phyloP scores from a whole-genome alignment of 2,797 vertebrate genomes.

The Nasua narica region DNA sequence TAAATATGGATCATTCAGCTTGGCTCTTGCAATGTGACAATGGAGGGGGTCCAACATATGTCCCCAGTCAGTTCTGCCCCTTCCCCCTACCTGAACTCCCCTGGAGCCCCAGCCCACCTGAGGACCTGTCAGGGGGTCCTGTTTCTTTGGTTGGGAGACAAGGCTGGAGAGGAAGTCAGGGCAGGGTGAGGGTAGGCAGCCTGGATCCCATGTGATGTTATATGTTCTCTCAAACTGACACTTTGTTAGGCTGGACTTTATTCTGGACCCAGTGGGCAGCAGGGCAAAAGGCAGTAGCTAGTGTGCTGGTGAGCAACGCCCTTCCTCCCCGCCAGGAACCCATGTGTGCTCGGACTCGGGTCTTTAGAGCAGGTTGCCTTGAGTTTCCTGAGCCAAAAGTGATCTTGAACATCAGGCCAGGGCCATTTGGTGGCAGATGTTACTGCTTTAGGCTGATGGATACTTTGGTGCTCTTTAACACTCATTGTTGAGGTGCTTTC shows the following conservation, averaged over 20 bases:
- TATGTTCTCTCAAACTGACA: not conserved
- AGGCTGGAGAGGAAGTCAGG: not conserved
- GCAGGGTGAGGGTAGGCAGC: accelerated
- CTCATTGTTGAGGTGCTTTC: not conserved
- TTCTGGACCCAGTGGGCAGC: not conserved
- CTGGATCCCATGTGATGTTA: not conserved
- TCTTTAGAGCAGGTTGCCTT: not conserved
- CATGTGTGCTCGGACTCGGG: not conserved
- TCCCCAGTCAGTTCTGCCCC: not conserved
- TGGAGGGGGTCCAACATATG: accelerated
- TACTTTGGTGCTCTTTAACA: not conserved
- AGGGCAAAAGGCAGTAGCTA: no score
- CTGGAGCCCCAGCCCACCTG: not conserved
- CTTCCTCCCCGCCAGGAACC: not conserved
- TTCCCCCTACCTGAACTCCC: not conserved
- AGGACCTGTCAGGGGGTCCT: not conserved
- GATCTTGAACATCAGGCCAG: not conserved
- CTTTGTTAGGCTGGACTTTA: not conserved
- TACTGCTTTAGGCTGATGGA: not conserved
- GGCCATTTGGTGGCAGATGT: not conserved
- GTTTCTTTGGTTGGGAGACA: not conserved
- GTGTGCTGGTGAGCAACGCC: not conserved
- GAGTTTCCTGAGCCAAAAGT: not conserved
- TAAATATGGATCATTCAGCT: not conserved
- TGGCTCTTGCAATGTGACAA: not conserved